Evolutionary conservation across 2,113 vertebrate genomes (phyloP).

Genomic region (Pyxicephalus adspersus): DNA sequence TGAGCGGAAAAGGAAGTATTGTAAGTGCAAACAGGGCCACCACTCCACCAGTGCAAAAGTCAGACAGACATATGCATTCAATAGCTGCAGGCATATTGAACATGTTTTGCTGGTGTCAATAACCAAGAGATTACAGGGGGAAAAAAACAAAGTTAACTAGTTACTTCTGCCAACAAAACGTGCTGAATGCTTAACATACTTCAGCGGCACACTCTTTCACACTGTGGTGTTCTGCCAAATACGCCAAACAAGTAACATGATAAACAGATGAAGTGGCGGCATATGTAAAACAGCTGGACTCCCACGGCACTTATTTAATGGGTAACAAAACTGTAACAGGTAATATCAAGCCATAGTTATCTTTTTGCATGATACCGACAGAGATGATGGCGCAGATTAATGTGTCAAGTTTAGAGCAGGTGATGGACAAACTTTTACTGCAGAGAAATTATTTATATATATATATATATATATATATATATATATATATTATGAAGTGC

Average conservation of each 20-base stretch:
- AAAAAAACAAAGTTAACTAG: conserved; percentile 41
- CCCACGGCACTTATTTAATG: not conserved
- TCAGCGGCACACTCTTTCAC: conserved; percentile 21
- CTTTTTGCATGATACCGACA: not conserved
- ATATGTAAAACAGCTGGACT: conserved; percentile 36
- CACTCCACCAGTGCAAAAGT: not conserved
- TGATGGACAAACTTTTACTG: conserved; percentile 12
- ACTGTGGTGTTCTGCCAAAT: conserved; percentile 43
- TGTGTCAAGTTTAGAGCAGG: conserved; percentile 13
- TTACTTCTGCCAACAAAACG: conserved; percentile 28
- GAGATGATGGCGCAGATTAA: not conserved
- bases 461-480: not conserved
- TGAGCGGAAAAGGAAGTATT: not conserved
- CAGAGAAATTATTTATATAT: conserved; percentile 15
- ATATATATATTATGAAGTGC: conserved; percentile 7
- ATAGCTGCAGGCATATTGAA: conserved; percentile 33
- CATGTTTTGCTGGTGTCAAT: conserved; percentile 47
- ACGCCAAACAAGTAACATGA: conserved; percentile 43
- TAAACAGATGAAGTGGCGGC: conserved; percentile 43
- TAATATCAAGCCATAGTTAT: not conserved
- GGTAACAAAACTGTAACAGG: not conserved
- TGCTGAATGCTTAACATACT: conserved; percentile 41
- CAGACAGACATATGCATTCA: conserved; percentile 20
- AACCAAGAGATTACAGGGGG: conserved; percentile 40
- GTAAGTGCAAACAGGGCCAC: conserved; percentile 35